Conservation (phyloP, 1,140 invertebrate genomes). For the Aethina tumida region DNA sequence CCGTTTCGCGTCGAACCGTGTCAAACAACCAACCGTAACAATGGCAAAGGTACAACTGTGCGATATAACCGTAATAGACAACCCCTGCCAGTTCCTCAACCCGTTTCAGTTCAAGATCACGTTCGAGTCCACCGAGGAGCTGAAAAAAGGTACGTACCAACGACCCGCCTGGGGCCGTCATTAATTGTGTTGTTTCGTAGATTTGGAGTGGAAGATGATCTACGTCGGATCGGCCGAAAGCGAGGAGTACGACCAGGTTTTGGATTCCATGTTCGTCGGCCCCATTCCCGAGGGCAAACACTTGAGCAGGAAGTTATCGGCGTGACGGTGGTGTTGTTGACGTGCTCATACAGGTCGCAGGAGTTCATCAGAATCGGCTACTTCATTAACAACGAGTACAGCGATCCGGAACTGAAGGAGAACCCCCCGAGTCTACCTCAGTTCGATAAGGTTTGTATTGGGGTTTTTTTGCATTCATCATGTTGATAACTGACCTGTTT, state of each 20-base stretch:
- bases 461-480: neutral
- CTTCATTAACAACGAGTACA: constrained; percentile 98
- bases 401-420: constrained; percentile 84
- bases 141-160: constrained; percentile 67
- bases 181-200: constrained; percentile 41
- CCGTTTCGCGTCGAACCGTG: too few relatives aligned
- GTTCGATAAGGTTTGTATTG: constrained; percentile 71
- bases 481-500: too few relatives aligned
- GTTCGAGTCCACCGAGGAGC: constrained; percentile 95
- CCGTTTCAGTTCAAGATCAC: constrained; percentile 98
- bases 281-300: constrained; percentile 95
- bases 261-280: constrained; percentile 94
- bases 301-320: constrained; percentile 93
- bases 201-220: constrained; percentile 99
- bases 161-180: neutral
- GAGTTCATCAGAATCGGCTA: constrained; percentile 98
- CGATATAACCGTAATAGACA: constrained; percentile 95
- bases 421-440: constrained; percentile 86
- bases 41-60: constrained; percentile 97
- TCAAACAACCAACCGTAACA: too few relatives aligned
- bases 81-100: constrained; percentile 89
- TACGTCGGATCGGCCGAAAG: constrained; percentile 98
- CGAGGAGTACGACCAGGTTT: constrained; percentile 89
- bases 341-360: constrained; percentile 85
- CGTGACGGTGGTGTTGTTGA: constrained; percentile 93